Conservation (phyloP, 2,797 vertebrate species). For the Danio tinwini region DNA sequence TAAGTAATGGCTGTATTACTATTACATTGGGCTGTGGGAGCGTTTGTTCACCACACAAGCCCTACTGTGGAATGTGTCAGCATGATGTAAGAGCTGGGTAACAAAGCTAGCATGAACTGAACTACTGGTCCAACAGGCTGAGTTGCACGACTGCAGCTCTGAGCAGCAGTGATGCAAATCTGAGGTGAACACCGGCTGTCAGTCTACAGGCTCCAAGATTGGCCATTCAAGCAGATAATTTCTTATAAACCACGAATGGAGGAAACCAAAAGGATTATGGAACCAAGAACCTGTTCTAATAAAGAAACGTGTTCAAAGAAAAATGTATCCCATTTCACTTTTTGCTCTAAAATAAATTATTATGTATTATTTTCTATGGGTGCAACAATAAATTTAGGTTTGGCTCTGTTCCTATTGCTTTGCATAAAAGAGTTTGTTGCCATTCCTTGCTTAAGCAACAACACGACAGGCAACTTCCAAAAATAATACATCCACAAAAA, state of each 20-base stretch:
- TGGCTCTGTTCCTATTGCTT: too few relatives aligned
- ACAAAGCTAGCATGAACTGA: constrained; percentile 41
- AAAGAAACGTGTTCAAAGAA: neutral
- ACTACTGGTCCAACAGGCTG: constrained; percentile 52
- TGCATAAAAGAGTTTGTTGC: too few relatives aligned
- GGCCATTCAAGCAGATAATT: constrained; percentile 5
- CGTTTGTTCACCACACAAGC: constrained; percentile 26
- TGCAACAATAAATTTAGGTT: too few relatives aligned
- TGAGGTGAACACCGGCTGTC: constrained; percentile 39
- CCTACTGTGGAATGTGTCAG: constrained; percentile 47
- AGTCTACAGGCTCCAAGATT: constrained; percentile 11
- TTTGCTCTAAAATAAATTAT: too few relatives aligned
- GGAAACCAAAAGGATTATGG: neutral
- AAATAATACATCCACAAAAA: too few relatives aligned
- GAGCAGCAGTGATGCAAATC: constrained; percentile 39
- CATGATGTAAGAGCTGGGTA: constrained; percentile 47
- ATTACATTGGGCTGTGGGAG: constrained; percentile 22
- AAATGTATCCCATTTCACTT: too few relatives aligned
- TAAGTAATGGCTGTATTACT: constrained; percentile 18
- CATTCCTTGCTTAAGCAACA: too few relatives aligned
- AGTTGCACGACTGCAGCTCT: constrained; percentile 34
- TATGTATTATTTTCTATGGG: too few relatives aligned
- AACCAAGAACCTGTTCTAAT: neutral
- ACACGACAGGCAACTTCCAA: too few relatives aligned
- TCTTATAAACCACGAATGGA: constrained; percentile 8